Evolutionary conservation across 2,888 invertebrate genomes (phyloP).

Genomic region (Gari tellinella): DNA sequence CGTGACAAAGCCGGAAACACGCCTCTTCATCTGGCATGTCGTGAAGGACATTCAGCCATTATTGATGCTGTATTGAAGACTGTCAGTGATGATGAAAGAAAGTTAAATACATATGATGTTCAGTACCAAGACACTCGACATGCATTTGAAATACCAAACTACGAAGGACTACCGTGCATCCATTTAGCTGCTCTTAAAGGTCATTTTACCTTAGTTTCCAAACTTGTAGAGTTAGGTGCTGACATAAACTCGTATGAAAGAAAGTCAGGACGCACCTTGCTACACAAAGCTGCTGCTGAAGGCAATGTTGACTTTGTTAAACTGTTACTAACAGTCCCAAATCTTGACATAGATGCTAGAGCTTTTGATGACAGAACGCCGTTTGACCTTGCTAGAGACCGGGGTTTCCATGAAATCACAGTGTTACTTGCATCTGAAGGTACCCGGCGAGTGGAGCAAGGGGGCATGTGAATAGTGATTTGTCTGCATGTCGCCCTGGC

Average conservation of each 20-base stretch:
- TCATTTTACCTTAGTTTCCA: constrained; percentile 9
- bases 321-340: constrained; percentile 14
- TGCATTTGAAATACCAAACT: constrained; percentile 36
- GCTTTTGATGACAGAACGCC: constrained; percentile 52
- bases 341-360: constrained; percentile 47
- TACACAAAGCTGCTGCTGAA: constrained; percentile 34
- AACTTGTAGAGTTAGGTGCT: constrained; percentile 20
- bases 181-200: constrained; percentile 35
- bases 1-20: constrained; percentile 27
- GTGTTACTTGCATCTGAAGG: constrained; percentile 16
- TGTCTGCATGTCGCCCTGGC: too few species aligned
- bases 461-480: too few species aligned
- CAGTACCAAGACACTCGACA: constrained; percentile 11
- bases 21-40: constrained; percentile 22
- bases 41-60: background rate
- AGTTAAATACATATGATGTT: constrained; percentile 4
- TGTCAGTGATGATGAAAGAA: constrained; percentile 8
- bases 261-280: constrained; percentile 34
- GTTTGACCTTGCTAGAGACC: constrained; percentile 47
- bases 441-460: too few species aligned
- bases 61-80: constrained; percentile 10
- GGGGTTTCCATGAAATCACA: constrained; percentile 27
- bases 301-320: constrained; percentile 34
- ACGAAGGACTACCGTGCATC: constrained; percentile 40
- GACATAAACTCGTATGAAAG: constrained; percentile 18